Evolutionary conservation across 2,797 vertebrate genomes (phyloP).

Genomic region (Lemur catta): DNA sequence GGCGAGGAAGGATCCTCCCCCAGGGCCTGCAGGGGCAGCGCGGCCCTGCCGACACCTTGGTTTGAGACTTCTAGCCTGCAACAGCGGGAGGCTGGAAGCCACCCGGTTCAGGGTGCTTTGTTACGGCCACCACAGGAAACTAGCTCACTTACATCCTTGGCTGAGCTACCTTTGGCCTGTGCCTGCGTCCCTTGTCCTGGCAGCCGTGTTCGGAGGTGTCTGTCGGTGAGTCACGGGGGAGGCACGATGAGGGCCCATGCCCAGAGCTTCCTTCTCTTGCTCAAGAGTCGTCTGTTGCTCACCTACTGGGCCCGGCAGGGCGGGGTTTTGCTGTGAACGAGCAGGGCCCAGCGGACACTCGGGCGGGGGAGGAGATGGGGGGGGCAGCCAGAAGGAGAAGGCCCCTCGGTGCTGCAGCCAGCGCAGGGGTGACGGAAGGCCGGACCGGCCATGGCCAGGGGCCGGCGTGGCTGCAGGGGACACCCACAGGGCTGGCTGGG

Average conservation of each 20-base stretch:
- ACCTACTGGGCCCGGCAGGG: not conserved
- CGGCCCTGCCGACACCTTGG: accelerated
- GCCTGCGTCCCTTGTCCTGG: not conserved
- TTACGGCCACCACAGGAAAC: not conserved
- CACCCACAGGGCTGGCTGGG: not conserved
- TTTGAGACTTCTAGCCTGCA: not conserved
- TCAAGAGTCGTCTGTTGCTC: not conserved
- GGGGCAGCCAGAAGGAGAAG: not conserved
- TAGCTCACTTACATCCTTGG: not conserved
- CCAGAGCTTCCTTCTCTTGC: not conserved
- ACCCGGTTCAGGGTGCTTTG: not conserved
- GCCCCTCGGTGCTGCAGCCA: not conserved
- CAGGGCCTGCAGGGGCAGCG: not conserved
- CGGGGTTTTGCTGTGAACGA: not conserved
- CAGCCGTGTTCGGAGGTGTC: not conserved
- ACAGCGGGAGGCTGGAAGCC: not conserved
- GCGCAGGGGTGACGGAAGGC: not conserved
- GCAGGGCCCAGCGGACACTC: not conserved
- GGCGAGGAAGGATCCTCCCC: not conserved
- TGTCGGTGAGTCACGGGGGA: not conserved
- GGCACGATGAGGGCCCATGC: not conserved
- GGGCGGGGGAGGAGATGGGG: no score
- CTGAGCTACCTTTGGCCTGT: not conserved
- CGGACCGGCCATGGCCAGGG: no score
- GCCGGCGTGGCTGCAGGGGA: no score